Conservation (phyloP, 2,113 vertebrate species). For the Nipponia nippon region DNA sequence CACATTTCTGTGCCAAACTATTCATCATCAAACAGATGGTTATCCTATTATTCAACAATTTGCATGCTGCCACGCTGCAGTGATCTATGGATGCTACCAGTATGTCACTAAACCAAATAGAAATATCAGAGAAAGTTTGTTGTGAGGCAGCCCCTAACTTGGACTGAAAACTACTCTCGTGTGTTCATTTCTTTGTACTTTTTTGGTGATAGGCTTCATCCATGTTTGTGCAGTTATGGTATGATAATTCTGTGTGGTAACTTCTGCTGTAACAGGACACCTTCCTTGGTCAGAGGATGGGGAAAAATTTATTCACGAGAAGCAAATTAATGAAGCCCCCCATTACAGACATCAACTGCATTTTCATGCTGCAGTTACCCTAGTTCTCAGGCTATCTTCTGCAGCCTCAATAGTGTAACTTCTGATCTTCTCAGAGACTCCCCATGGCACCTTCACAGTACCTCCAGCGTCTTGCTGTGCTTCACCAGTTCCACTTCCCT, state of each 20-base stretch:
- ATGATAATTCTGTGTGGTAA: neutral
- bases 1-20: neutral
- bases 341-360: neutral
- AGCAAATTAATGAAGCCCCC: neutral
- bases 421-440: neutral
- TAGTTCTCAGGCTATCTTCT: neutral
- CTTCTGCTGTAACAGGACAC: neutral
- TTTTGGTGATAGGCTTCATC: neutral
- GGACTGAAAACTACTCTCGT: neutral
- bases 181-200: neutral
- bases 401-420: neutral
- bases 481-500: neutral
- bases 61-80: conserved; percentile 5
- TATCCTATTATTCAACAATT: conserved; percentile 24
- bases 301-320: neutral
- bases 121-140: neutral
- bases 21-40: conserved; percentile 11
- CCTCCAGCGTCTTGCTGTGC: neutral
- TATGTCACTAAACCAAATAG: neutral
- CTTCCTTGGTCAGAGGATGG: neutral
- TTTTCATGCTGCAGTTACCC: neutral
- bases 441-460: neutral
- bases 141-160: neutral
- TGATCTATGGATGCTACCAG: neutral
- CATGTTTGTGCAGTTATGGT: neutral